A percentile compares a stretch with the other conserved stretches of the same genome.
phyloP scores from a whole-genome alignment of 2,113 vertebrate genomes.

The Thymallus thymallus region DNA sequence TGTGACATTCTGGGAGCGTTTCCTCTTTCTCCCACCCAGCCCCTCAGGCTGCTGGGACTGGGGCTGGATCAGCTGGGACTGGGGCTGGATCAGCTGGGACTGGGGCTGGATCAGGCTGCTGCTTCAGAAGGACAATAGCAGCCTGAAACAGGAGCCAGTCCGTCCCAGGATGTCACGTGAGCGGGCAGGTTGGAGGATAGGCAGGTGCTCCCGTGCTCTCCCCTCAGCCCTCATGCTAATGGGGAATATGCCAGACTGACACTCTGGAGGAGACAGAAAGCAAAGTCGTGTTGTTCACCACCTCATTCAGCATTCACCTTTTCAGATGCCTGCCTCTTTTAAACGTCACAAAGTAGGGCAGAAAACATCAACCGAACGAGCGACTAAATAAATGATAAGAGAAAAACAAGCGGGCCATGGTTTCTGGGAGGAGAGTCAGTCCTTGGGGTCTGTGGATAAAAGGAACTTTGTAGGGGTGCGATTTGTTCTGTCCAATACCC shows the following conservation, averaged over 20 bases:
- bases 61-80: background rate
- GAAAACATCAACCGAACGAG: constrained; percentile 85
- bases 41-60: constrained; percentile 14
- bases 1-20: constrained; percentile 50
- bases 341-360: constrained; percentile 88
- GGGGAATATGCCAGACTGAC: constrained; percentile 66
- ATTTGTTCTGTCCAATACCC: constrained; percentile 81
- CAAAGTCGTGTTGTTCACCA: constrained; percentile 35
- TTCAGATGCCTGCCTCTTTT: constrained; percentile 80
- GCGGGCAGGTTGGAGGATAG: constrained; percentile 64
- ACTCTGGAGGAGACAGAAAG: constrained; percentile 67
- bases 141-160: constrained; percentile 48
- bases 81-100: constrained; percentile 31
- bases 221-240: constrained; percentile 68
- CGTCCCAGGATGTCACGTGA: constrained; percentile 72
- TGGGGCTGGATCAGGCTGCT: constrained; percentile 50
- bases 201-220: constrained; percentile 36
- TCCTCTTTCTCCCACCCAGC: constrained; percentile 24
- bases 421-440: constrained; percentile 75
- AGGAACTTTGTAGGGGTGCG: constrained; percentile 90
- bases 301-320: constrained; percentile 77
- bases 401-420: constrained; percentile 73
- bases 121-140: background rate
- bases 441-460: constrained; percentile 84
- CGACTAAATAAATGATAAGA: constrained; percentile 78